Percentiles rank a stretch among this genome's conserved stretches.
Evolutionary conservation across 2,888 invertebrate species (phyloP).

Genomic region (Leucoma salicis): DNA sequence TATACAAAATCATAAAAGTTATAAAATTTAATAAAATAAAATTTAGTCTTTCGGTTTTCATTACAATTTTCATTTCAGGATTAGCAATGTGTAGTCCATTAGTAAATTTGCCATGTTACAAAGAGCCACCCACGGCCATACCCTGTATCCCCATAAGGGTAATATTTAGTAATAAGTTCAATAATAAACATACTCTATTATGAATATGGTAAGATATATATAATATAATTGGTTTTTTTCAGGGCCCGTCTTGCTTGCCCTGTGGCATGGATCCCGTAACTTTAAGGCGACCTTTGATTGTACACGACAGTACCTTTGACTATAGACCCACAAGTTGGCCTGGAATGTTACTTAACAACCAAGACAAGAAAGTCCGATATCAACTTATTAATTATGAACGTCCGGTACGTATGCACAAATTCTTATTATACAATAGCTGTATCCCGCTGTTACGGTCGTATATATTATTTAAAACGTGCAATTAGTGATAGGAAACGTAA

Average conservation of each 20-base stretch:
- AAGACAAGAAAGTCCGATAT: constrained; percentile 72
- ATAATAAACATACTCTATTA: neutral
- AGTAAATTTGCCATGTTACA: constrained; percentile 46
- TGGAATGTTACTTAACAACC: constrained; percentile 68
- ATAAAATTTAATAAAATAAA: constrained; percentile 1
- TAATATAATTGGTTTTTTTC: neutral
- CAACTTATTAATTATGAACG: constrained; percentile 68
- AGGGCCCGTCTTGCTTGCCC: constrained; percentile 64
- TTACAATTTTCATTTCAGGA: constrained; percentile 2
- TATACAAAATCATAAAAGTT: constrained; percentile 13
- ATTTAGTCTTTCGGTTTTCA: neutral
- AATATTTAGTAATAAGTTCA: constrained; percentile 10
- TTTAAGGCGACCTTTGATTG: constrained; percentile 66
- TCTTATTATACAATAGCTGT: neutral
- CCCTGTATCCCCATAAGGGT: constrained; percentile 59
- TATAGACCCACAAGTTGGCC: constrained; percentile 73
- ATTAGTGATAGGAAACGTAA: too few species aligned
- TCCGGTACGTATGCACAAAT: constrained; percentile 55
- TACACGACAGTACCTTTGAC: constrained; percentile 72
- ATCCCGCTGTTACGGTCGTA: too few species aligned
- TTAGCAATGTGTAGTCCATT: constrained; percentile 57
- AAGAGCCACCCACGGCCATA: constrained; percentile 53
- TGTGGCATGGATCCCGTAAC: constrained; percentile 71
- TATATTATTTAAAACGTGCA: too few species aligned
- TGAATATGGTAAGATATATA: neutral